These are phyloP conservation scores for Philereme vetulata DNA, from an alignment of 2,888 invertebrate genomes.

Conservation along the genomic window DNA sequence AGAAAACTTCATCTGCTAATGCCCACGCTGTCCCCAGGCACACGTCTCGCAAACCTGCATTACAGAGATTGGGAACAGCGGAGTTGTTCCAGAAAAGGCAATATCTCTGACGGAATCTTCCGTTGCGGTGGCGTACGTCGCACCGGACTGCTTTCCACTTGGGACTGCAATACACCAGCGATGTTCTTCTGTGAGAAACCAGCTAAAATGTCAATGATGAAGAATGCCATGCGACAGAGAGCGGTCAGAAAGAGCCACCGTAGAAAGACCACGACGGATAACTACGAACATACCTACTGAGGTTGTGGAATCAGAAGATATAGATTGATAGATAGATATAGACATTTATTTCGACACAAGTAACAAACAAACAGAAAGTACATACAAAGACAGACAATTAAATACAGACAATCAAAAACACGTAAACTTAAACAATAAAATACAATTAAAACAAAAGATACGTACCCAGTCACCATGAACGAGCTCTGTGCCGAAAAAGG, in stretches of 20 bases:
- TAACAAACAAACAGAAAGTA: too few relatives aligned
- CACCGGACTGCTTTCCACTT: slow-evolving; percentile 49
- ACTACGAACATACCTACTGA: neutral
- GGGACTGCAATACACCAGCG: slow-evolving; percentile 45
- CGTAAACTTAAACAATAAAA: too few relatives aligned
- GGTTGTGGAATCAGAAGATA: neutral
- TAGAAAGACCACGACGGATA: neutral
- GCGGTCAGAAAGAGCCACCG: neutral
- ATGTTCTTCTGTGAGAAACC: slow-evolving; percentile 61
- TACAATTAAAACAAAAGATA: too few relatives aligned
- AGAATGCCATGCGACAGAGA: slow-evolving; percentile 1
- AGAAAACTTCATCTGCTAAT: neutral
- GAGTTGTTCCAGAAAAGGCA: slow-evolving; percentile 39
- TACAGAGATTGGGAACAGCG: slow-evolving; percentile 50
- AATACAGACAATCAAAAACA: too few relatives aligned
- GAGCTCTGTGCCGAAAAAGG: too few relatives aligned
- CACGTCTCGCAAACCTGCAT: slow-evolving; percentile 41
- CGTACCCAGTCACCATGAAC: too few relatives aligned
- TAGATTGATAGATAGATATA: too few relatives aligned
- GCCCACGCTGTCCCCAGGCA: slow-evolving; percentile 40
- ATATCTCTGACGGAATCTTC: slow-evolving; percentile 21
- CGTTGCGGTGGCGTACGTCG: slow-evolving; percentile 55
- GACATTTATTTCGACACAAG: too few relatives aligned
- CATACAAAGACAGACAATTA: too few relatives aligned
- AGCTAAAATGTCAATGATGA: slow-evolving; percentile 21